These are phyloP conservation scores for Chloroclysta siterata DNA, from an alignment of 2,888 invertebrate species.

Conservation along the genomic window DNA sequence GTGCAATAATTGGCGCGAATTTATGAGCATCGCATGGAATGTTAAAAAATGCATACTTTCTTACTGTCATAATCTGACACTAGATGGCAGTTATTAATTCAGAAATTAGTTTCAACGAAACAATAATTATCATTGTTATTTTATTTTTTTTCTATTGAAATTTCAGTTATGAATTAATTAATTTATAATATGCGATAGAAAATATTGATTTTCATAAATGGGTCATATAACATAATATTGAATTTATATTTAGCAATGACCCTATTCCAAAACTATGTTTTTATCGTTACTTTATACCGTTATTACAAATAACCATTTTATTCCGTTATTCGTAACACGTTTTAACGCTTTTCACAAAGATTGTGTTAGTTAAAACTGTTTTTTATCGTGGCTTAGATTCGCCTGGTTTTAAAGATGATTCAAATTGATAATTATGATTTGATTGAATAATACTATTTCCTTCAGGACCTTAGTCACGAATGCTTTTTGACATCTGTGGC, in stretches of 20 bases:
- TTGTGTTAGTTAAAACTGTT: background rate
- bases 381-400: background rate
- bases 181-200: background rate
- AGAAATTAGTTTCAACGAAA: too few relatives aligned
- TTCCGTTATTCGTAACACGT: conserved; percentile 31
- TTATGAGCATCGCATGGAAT: background rate
- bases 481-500: too few relatives aligned
- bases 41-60: too few relatives aligned
- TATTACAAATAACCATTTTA: conserved; percentile 29
- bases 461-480: too few relatives aligned
- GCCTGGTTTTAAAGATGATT: background rate
- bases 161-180: background rate
- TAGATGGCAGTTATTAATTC: background rate
- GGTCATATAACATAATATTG: conserved; percentile 32
- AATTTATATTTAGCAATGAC: conserved; percentile 29
- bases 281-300: conserved; percentile 15
- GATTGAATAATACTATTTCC: too few relatives aligned
- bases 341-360: conserved; percentile 10
- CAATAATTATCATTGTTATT: too few relatives aligned
- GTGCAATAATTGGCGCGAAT: background rate
- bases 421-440: background rate
- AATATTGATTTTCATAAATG: conserved; percentile 11
- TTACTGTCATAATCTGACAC: conserved; percentile 1
- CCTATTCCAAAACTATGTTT: conserved; percentile 20
- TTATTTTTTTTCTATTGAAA: background rate